Conservation (phyloP, 2,113 vertebrate genomes). For the Anser cygnoides region DNA sequence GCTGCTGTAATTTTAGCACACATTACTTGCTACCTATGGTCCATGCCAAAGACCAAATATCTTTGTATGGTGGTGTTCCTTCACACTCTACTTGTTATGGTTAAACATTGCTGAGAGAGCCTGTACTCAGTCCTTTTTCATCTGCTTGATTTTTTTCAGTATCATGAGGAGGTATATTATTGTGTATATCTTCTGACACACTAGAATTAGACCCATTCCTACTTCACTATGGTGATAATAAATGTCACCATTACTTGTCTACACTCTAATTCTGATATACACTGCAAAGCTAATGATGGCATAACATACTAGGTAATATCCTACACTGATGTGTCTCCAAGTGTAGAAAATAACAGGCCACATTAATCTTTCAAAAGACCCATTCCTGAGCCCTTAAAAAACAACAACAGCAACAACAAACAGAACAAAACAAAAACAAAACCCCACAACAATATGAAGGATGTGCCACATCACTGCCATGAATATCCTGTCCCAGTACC, state of each 20-base stretch:
- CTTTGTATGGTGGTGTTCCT: not conserved
- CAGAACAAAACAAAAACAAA: too few species aligned
- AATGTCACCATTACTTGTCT: not conserved
- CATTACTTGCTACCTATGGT: not conserved
- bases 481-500: not conserved
- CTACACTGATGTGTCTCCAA: not conserved
- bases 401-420: too few species aligned
- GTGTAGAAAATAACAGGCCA: not conserved
- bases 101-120: not conserved
- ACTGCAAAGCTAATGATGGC: not conserved
- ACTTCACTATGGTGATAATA: not conserved
- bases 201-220: not conserved
- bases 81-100: not conserved
- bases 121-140: not conserved
- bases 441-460: not conserved
- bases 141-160: not conserved
- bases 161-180: not conserved
- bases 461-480: not conserved
- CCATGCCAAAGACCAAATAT: not conserved
- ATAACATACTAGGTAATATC: not conserved
- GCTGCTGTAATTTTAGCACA: not conserved
- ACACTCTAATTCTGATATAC: not conserved
- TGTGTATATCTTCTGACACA: not conserved
- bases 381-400: not conserved
- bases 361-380: not conserved